These are phyloP conservation scores for Ploceus nigricollis DNA, from an alignment of 2,113 vertebrate genomes.

Conservation along the genomic window DNA sequence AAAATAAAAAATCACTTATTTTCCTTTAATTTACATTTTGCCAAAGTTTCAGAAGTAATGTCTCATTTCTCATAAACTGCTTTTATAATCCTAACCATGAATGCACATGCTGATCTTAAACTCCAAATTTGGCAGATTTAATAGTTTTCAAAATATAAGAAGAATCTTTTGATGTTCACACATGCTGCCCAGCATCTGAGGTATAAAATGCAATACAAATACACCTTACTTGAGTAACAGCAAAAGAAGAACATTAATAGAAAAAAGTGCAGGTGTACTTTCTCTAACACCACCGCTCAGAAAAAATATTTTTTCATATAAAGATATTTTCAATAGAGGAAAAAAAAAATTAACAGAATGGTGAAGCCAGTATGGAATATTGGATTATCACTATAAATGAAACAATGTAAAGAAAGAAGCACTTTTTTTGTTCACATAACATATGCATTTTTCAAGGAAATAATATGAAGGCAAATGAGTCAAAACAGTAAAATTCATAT, in stretches of 20 bases:
- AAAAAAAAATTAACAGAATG: not conserved
- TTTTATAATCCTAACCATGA: not conserved
- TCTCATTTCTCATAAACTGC: not conserved
- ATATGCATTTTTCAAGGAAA: slow-evolving; percentile 25
- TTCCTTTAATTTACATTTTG: not conserved
- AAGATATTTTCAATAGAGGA: not conserved
- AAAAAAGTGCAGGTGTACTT: not conserved
- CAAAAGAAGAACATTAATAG: not conserved
- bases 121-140: not conserved
- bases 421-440: not conserved
- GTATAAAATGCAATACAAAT: not conserved
- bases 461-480: not conserved
- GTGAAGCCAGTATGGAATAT: not conserved
- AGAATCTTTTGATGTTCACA: not conserved
- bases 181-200: not conserved
- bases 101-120: not conserved
- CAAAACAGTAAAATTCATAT: not conserved
- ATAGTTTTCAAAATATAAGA: not conserved
- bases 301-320: not conserved
- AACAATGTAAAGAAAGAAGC: not conserved
- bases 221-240: not conserved
- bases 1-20: not conserved
- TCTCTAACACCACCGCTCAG: not conserved
- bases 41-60: not conserved
- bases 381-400: not conserved